These are phyloP conservation scores for Chloebia gouldiae DNA, from an alignment of 2,113 vertebrate species.

Conservation along the genomic window DNA sequence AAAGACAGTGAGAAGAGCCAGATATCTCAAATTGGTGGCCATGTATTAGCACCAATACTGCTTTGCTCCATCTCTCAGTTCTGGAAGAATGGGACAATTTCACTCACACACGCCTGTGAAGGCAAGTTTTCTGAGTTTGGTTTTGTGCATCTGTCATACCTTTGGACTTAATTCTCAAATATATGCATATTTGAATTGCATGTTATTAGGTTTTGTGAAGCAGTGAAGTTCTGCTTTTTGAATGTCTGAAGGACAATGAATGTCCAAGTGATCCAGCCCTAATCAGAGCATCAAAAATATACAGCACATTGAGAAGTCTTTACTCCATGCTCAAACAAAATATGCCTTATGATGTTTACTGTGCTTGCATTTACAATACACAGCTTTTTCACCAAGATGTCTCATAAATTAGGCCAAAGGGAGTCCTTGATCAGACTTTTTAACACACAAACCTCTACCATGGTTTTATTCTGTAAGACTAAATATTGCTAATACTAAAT, in stretches of 20 bases:
- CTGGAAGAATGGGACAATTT: background rate
- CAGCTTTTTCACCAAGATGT: background rate
- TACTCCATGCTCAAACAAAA: background rate
- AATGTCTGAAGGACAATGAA: background rate
- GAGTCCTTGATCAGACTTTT: background rate
- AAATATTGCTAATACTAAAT: background rate
- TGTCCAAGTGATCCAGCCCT: background rate
- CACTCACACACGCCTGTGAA: background rate
- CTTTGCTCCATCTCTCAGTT: background rate
- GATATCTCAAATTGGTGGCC: background rate
- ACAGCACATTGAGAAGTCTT: background rate
- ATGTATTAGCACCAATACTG: background rate
- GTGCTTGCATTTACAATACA: background rate
- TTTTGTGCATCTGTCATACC: background rate
- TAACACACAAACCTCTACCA: background rate
- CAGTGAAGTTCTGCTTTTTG: background rate
- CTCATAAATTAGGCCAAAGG: background rate
- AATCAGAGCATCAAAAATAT: background rate
- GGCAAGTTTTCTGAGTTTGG: background rate
- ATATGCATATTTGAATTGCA: background rate
- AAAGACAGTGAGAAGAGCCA: background rate
- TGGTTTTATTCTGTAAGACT: background rate
- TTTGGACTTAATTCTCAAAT: background rate
- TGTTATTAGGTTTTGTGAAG: background rate
- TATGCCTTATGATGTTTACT: background rate